Evolutionary conservation across 2,888 invertebrate species (phyloP), one percentile per base, ranked within the genome.

Genomic region (Lapara coniferarum): DNA sequence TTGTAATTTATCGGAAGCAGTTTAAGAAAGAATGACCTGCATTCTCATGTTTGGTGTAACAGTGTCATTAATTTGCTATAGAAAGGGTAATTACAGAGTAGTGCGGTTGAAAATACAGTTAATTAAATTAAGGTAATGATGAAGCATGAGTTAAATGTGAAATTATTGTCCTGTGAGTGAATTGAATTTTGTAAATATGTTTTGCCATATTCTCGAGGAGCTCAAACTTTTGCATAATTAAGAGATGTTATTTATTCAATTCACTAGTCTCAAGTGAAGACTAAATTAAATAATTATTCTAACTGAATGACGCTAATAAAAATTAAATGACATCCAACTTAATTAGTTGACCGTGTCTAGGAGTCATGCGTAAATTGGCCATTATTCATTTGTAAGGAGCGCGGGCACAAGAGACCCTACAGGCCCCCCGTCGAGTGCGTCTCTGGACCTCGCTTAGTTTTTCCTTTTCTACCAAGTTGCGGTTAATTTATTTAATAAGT

Each of bases 401-500:
- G 63, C 49, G 63, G 63, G 63, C 63, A 63, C 63, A 74, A 63
- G 66, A 55, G 55, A 46, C 56, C 74, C 74, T 74, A 73, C 6
- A 70, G 71, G 71, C 70, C 70, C 10, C 71, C 37, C 71, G 69
- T 73, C 44, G 14, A 70, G 55, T 56, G n/a, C 68, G 52, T n/a
- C 10, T 69, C 71, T 58, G 66, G 56, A 25, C 73, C 13, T 71
- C 85, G 85, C 88, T 91, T 89, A 91, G 90, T 89, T 91, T 87
- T 90, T 91, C 90, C 86, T 90, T 89, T 89, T 86, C 88, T 85
- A 82, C 80, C 81, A 87, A 90, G 88, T 90, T 91, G 90, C 85
- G 90, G 91, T 92, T 91, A 92, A 92, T 92, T 92, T 92, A 92
- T 92, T 92, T 90, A 92, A 92, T 92, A 92, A 92, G 91, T 90